Conservation (phyloP, 2,113 vertebrate genomes). For the Dolichotis patagonum region DNA sequence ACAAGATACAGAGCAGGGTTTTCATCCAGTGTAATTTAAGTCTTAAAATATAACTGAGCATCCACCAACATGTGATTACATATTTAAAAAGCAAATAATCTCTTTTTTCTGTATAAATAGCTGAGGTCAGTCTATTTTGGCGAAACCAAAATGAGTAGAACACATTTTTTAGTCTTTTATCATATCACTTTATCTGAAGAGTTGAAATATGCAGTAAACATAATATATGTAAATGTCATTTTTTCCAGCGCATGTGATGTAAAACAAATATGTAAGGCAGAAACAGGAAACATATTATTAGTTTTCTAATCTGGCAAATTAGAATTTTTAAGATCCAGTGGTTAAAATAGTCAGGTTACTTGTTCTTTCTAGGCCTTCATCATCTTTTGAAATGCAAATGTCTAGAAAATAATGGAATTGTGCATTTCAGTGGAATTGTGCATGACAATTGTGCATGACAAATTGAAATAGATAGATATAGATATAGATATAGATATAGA, state of each 20-base stretch:
- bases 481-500: too few relatives aligned
- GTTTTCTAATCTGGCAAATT: not conserved
- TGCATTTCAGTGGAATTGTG: not conserved
- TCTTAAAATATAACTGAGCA: not conserved
- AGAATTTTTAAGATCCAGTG: not conserved
- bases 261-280: not conserved
- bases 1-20: not conserved
- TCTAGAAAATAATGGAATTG: not conserved
- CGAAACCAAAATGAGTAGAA: not conserved
- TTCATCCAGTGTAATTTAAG: not conserved
- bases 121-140: not conserved
- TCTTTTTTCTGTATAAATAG: not conserved
- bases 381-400: not conserved
- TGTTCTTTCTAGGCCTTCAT: not conserved
- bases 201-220: not conserved
- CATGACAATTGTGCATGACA: not conserved
- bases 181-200: not conserved
- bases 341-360: not conserved
- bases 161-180: not conserved
- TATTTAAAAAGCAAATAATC: not conserved
- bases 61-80: not conserved
- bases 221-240: not conserved
- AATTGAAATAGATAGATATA: not conserved
- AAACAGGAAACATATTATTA: not conserved
- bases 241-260: not conserved